A percentile compares a stretch with the other conserved stretches of the same genome.
Evolutionary conservation across 2,888 invertebrate species (phyloP).

Genomic region (Pterostichus niger): DNA sequence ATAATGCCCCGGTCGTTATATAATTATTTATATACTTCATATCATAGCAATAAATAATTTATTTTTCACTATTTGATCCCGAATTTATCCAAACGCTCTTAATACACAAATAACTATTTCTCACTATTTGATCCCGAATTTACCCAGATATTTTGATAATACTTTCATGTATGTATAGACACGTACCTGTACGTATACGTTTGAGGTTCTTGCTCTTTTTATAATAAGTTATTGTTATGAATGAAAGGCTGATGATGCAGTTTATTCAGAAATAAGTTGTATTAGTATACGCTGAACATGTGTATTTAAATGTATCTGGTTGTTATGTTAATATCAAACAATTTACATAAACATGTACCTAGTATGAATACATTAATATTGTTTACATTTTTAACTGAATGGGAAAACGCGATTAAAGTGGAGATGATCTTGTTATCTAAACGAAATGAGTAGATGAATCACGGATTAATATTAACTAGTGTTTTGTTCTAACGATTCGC

Average conservation of each 20-base stretch:
- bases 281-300: conserved; percentile 28
- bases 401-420: conserved; percentile 26
- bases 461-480: conserved; percentile 6
- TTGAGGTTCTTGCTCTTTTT: too few species aligned
- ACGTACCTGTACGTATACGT: too few species aligned
- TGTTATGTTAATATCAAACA: conserved; percentile 49
- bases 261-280: conserved; percentile 46
- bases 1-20: too few species aligned
- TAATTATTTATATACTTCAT: too few species aligned
- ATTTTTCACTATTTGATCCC: too few species aligned
- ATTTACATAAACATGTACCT: conserved; percentile 47
- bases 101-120: too few species aligned
- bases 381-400: conserved; percentile 46
- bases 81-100: too few species aligned
- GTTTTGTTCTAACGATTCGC: conserved; percentile 3
- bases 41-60: too few species aligned
- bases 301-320: conserved; percentile 48
- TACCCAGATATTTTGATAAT: too few species aligned
- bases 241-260: conserved; percentile 22
- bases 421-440: conserved; percentile 6
- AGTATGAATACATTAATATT: conserved; percentile 56
- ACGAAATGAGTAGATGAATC: not conserved
- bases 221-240: not conserved
- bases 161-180: too few species aligned
- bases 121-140: too few species aligned